Conservation (phyloP, 2,113 vertebrate genomes). For the Chaenocephalus aceratus region DNA sequence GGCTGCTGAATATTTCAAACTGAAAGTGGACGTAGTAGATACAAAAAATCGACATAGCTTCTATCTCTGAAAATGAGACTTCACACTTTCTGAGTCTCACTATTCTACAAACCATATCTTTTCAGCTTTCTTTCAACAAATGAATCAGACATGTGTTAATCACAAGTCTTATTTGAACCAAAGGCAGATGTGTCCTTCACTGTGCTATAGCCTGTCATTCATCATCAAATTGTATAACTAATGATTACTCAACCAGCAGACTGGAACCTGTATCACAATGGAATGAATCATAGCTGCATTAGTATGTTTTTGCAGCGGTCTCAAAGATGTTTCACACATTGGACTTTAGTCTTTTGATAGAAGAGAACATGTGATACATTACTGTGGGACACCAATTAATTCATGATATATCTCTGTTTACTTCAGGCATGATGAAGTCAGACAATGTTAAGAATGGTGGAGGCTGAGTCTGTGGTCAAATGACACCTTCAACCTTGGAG, state of each 20-base stretch:
- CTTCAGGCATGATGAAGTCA: not conserved
- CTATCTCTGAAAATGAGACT: not conserved
- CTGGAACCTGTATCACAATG: not conserved
- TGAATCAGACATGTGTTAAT: not conserved
- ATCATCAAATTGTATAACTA: not conserved
- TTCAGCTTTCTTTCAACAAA: not conserved
- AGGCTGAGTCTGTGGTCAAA: constrained; percentile 15
- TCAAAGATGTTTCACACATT: constrained; percentile 5
- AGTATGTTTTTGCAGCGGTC: constrained; percentile 3
- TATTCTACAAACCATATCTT: not conserved
- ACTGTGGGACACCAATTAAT: not conserved
- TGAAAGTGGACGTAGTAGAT: not conserved
- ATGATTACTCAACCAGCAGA: not conserved
- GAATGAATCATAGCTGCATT: constrained; percentile 12
- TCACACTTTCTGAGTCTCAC: not conserved
- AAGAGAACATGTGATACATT: not conserved
- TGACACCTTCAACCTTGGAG: constrained; percentile 11
- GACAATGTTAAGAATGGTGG: not conserved
- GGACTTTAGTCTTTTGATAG: not conserved
- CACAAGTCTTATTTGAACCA: not conserved
- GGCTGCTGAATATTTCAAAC: not conserved
- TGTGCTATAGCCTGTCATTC: not conserved
- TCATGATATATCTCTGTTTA: not conserved
- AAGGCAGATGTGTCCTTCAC: not conserved
- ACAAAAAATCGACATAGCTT: not conserved